Base-by-base conservation (phyloP, 2,888 invertebrate genomes). In the Odontothrips loti region DNA sequence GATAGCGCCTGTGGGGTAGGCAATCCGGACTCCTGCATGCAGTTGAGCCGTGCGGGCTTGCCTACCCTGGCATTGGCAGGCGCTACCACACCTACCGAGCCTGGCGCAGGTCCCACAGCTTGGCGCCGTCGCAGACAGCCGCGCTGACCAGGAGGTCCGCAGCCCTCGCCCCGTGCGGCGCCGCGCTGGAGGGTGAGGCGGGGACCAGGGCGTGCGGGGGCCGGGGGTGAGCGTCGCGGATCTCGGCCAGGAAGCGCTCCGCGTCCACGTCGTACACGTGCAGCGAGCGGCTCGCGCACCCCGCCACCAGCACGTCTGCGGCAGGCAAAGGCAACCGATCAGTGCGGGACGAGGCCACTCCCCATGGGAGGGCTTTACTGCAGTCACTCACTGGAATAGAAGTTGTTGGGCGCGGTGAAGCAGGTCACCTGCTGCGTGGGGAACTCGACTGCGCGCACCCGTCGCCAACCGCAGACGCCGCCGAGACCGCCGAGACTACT, bases 261-360 rank as follows among this genome's bases (percentile, higher is more conserved):
- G 68, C 81, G 51, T 83, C 83, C 82, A 83, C 79, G 80, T 83
- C 83, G 78, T 82, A 83, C n/a, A 82, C 83, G 27, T 82, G 82
- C 12, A 83, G 63, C 20, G 82, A 47, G 48, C 80, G 82, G 80
- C 82, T 83, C 11, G 83, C 82, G 80, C 83, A 83, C n/a, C 83
- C 83, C 80, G 82, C 82, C 10, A 83, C 17, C 9, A 81, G 80
- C 17, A 83, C 23, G 80, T 82, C 83, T 83, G 80, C 68, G 68
- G 27, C 17, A 10, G 27, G 6, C 23, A 75, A 0, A 9, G 68
- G 1, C 15, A 2, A 43, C 34, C 6, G 58, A 58, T 15, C 0
- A 58, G 15, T 51, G 34, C 34, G 34, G 34, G 58, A 58, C 6
- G 58, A 2, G 58, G 58, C 4, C 51, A 48, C 48, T 48, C 48